These are phyloP conservation scores for Piscicola geometra DNA, from an alignment of 2,888 invertebrate species.

Conservation along the genomic window DNA sequence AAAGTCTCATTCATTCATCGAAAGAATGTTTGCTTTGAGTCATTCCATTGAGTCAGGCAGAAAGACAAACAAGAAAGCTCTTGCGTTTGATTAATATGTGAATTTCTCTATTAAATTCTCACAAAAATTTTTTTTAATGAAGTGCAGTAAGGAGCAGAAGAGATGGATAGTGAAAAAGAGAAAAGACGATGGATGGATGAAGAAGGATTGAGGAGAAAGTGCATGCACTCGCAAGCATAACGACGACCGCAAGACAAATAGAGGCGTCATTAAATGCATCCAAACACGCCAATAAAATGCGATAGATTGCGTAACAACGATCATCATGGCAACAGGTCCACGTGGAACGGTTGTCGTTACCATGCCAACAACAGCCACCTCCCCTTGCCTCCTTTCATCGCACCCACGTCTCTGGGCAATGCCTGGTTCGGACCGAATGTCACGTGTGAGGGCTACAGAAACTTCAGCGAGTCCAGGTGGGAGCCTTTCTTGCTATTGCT, in stretches of 20 bases:
- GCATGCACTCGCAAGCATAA: background rate
- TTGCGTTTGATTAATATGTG: too few species aligned
- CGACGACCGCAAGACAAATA: too few species aligned
- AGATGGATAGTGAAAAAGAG: too few species aligned
- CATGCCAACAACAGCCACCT: conserved; percentile 20
- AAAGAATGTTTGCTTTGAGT: too few species aligned
- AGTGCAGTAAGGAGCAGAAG: too few species aligned
- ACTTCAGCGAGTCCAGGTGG: conserved; percentile 34
- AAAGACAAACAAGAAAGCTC: too few species aligned
- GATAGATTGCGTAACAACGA: background rate
- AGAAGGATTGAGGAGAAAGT: too few species aligned
- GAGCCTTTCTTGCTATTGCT: background rate
- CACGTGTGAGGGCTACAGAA: conserved; percentile 37
- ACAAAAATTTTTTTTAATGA: too few species aligned
- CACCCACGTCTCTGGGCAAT: conserved; percentile 16
- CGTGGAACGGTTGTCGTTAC: conserved; percentile 41
- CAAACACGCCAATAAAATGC: conserved; percentile 3
- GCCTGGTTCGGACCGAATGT: conserved; percentile 32
- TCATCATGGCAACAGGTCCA: conserved; percentile 31
- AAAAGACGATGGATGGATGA: too few species aligned
- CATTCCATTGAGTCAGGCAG: too few species aligned
- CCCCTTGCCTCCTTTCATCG: conserved; percentile 18
- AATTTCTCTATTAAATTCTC: too few species aligned
- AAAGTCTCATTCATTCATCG: too few species aligned
- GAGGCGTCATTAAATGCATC: background rate